A percentile compares a stretch with the other conserved stretches of the same genome.
phyloP scores from a whole-genome alignment of 2,888 invertebrate genomes.

The Drosophila longiperda region DNA sequence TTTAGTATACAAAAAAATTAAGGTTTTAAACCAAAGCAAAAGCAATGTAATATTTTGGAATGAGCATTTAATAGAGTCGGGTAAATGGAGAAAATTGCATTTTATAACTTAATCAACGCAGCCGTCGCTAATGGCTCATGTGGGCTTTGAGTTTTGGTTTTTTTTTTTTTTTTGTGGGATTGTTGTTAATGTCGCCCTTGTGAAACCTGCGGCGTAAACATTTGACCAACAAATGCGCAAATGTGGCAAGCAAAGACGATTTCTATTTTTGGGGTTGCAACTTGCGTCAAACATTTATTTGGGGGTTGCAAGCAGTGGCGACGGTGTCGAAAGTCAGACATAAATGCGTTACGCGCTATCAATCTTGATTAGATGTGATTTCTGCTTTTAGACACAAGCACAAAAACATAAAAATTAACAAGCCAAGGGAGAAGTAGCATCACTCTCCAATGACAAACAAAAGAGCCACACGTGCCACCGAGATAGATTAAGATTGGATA shows the following conservation, averaged over 20 bases:
- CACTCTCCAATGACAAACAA: conserved; percentile 39
- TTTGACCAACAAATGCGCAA: conserved; percentile 71
- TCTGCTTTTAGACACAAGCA: conserved; percentile 68
- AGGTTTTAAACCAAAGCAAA: neutral
- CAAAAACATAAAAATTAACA: conserved; percentile 74
- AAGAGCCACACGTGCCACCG: conserved; percentile 65
- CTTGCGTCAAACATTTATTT: conserved; percentile 1
- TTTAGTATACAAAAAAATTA: neutral
- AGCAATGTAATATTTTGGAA: conserved; percentile 4
- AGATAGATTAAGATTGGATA: conserved; percentile 6
- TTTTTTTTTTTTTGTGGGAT: conserved; percentile 20
- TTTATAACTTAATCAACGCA: conserved; percentile 79
- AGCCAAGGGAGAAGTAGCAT: conserved; percentile 27
- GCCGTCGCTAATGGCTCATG: conserved; percentile 76
- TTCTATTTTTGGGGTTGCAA: conserved; percentile 38
- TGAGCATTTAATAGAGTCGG: conserved; percentile 43
- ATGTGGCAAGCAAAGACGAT: conserved; percentile 36
- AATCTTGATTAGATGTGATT: conserved; percentile 85
- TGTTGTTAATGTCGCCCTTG: conserved; percentile 33
- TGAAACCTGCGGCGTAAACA: conserved; percentile 71
- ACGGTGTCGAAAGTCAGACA: conserved; percentile 66
- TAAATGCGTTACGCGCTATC: conserved; percentile 84
- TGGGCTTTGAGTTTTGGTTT: conserved; percentile 58
- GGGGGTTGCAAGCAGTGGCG: conserved; percentile 31
- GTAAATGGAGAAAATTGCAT: conserved; percentile 44